These are phyloP conservation scores for Crocodylus rhombifer DNA, from an alignment of 2,797 vertebrate genomes.

Conservation along the genomic window DNA sequence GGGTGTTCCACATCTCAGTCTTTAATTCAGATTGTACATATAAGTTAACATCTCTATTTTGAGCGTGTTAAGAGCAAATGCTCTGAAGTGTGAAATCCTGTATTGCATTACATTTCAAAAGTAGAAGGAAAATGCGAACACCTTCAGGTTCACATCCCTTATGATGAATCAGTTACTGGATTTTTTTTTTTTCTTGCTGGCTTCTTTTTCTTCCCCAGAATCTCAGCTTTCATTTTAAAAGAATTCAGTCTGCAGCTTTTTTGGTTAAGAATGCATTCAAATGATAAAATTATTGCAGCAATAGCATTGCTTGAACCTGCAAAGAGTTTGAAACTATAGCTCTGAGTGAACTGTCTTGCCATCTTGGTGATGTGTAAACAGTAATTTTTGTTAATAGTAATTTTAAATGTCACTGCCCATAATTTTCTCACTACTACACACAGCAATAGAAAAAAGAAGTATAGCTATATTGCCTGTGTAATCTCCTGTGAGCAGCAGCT, in stretches of 20 bases:
- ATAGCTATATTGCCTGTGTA: fast-evolving
- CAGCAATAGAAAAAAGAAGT: background rate
- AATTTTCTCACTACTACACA: background rate
- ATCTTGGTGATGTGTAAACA: background rate
- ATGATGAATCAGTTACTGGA: fast-evolving
- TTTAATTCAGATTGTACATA: background rate
- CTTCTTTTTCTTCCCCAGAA: background rate
- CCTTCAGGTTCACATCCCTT: fast-evolving
- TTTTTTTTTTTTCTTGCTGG: background rate
- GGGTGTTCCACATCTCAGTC: background rate
- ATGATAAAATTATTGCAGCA: background rate
- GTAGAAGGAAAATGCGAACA: fast-evolving
- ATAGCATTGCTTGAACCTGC: background rate
- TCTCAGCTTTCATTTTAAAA: background rate
- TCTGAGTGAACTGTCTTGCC: background rate
- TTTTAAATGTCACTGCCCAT: background rate
- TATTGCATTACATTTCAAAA: background rate
- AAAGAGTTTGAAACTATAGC: background rate
- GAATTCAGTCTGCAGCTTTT: background rate
- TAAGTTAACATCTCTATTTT: fast-evolving
- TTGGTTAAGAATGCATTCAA: background rate
- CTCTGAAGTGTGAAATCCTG: background rate
- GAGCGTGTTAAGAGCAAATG: background rate
- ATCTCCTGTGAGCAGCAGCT: background rate
- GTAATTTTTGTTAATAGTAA: background rate